Percentiles rank a stretch among this genome's conserved stretches.
phyloP scores from a whole-genome alignment of 2,888 invertebrate species.

The Nephrotoma appendiculata region DNA sequence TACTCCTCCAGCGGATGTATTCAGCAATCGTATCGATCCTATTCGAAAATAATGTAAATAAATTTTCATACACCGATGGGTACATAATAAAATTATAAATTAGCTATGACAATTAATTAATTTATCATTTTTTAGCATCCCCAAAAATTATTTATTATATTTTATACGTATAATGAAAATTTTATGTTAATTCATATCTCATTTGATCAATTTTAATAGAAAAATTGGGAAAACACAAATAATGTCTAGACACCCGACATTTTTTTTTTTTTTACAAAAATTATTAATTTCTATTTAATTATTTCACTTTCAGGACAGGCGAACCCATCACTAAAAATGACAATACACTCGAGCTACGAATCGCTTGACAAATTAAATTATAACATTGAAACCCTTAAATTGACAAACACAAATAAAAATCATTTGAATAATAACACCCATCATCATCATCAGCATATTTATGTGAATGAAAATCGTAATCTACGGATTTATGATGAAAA shows the following conservation, averaged over 20 bases:
- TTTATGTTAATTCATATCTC: neutral
- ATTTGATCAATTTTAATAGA: neutral
- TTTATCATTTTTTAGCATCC: neutral
- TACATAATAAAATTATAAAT: neutral
- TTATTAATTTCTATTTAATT: neutral
- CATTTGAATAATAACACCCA: neutral
- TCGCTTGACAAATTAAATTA: slow-evolving; percentile 19
- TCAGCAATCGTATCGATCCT: too few species aligned
- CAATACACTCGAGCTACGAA: slow-evolving; percentile 17
- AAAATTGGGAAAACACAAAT: neutral
- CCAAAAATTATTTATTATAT: neutral
- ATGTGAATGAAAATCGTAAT: slow-evolving; percentile 1
- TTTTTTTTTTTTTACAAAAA: neutral
- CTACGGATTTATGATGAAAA: neutral
- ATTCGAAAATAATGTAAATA: too few species aligned
- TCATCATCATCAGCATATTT: neutral
- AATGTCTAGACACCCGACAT: neutral
- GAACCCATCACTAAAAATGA: neutral
- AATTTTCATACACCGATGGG: neutral
- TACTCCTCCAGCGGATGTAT: neutral
- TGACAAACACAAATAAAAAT: slow-evolving; percentile 12
- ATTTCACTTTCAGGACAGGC: slow-evolving; percentile 3
- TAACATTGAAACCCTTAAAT: slow-evolving; percentile 17
- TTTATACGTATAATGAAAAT: neutral
- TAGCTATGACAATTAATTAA: neutral